Evolutionary conservation across 2,113 vertebrate species (phyloP), one percentile per base, ranked within the genome.

Genomic region (Chlorodrepanis virens): DNA sequence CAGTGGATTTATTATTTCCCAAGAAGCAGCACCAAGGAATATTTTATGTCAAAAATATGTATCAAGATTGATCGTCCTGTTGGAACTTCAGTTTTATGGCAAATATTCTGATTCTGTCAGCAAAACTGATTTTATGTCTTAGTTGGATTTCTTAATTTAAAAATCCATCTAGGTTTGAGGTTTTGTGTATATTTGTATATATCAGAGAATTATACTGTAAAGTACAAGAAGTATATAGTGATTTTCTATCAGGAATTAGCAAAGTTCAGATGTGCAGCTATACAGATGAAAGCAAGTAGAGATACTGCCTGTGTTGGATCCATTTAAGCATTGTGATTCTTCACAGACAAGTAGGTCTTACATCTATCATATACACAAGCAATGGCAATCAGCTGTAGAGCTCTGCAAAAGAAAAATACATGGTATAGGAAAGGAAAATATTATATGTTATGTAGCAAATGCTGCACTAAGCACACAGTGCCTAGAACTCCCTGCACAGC

Each of bases 1-100:
- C 56, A 27, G 67, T 75, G 77, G 91, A 97, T 97, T 97, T 95
- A 96, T 95, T 67, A 78, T 91, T 97, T 95, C 71, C 54, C 45
- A 91, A 76, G 89, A 87, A 94, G 82, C 18, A 79, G 71, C 33
- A 93, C 33, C 61, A 89, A 86, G 71, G 60, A 94, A 88, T 96
- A 95, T 95, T 96, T 97, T 95, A 95, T 76, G 81, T 65, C 80
- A 87, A 78, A 95, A 96, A 89, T 61, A 60, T 69, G 71, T 67
- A 95, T 87, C 60, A 78, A 80, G 77, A 89, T 89, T 85, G 49
- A 96, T 95, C 20, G 22, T 89, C 6, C 52, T 86, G 25, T 84
- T 94, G 65, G 71, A 87, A 53, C 35, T 29, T 93, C 35, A 31
- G 11, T 75, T 90, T 88, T 87, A 89, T 91, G 57, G 82, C 71